These are phyloP conservation scores for Gambusia holbrooki DNA, from an alignment of 2,113 vertebrate genomes.

Conservation along the genomic window DNA sequence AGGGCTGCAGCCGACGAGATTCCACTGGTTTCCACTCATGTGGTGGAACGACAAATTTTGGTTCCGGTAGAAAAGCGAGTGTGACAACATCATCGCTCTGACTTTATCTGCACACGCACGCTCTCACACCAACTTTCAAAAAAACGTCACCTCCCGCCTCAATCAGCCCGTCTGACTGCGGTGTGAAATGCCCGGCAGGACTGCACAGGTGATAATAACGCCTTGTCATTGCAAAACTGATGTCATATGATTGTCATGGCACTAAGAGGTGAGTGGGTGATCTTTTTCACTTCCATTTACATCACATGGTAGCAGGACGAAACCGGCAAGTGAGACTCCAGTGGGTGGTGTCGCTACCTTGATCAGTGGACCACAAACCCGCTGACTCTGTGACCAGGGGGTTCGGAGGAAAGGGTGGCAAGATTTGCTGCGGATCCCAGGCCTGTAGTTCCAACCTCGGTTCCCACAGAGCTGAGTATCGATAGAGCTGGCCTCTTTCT, in stretches of 20 bases:
- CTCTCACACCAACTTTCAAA: conserved; percentile 16
- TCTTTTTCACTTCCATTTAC: conserved; percentile 72
- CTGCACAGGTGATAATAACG: conserved; percentile 48
- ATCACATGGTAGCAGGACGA: conserved; percentile 67
- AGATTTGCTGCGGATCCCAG: neutral
- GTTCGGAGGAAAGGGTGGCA: neutral
- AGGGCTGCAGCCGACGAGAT: conserved; percentile 9
- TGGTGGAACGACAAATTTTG: neutral
- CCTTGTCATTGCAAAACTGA: conserved; percentile 66
- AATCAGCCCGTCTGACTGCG: conserved; percentile 1
- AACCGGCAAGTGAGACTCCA: conserved; percentile 58
- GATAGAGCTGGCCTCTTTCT: neutral
- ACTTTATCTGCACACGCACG: neutral
- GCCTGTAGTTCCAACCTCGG: conserved; percentile 5
- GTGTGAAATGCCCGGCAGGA: conserved; percentile 13
- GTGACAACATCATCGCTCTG: neutral
- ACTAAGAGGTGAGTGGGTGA: conserved; percentile 55
- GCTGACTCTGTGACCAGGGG: conserved; percentile 4
- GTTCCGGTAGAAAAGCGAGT: neutral
- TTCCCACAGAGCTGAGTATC: neutral
- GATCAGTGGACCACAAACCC: conserved; percentile 49
- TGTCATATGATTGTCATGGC: conserved; percentile 67
- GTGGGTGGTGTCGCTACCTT: conserved; percentile 57
- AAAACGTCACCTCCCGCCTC: neutral
- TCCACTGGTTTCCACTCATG: conserved; percentile 1